Percentiles rank a stretch among this genome's conserved stretches.
These are phyloP conservation scores for Oikopleura dioica DNA, from an alignment of 23 tunicate species.

Conservation along the genomic window DNA sequence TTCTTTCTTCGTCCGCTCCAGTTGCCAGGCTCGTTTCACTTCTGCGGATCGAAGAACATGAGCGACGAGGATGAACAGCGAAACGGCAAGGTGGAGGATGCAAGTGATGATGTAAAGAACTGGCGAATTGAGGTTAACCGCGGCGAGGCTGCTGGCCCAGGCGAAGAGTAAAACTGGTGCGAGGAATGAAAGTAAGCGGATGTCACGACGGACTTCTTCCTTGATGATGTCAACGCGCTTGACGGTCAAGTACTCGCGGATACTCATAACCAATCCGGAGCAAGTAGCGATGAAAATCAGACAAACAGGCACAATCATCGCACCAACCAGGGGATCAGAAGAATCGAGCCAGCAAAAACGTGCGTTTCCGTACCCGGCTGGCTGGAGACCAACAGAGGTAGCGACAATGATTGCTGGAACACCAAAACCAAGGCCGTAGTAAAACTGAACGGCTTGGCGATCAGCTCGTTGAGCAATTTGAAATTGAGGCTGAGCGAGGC, in stretches of 20 bases:
- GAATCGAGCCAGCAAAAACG: conserved; percentile 10
- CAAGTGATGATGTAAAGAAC: not conserved
- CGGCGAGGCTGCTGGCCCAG: not conserved
- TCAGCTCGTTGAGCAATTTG: conserved; percentile 10
- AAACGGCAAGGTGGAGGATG: not conserved
- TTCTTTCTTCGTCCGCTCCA: conserved; percentile 8
- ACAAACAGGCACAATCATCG: not conserved
- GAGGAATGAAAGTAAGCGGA: not conserved
- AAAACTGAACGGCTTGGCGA: conserved; percentile 10
- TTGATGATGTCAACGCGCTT: not conserved
- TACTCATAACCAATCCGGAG: not conserved
- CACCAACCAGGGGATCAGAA: not conserved
- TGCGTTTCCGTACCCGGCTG: conserved; percentile 8
- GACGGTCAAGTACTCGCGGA: not conserved
- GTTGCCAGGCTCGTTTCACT: not conserved
- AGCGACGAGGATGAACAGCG: not conserved
- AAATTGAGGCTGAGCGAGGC: conserved; percentile 32
- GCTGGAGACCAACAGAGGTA: conserved; percentile 6
- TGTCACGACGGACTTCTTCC: not conserved
- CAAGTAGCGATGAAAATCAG: not conserved
- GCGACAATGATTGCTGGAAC: conserved; percentile 4
- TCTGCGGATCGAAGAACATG: not conserved
- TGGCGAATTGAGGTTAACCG: conserved; percentile 6
- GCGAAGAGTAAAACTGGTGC: not conserved
- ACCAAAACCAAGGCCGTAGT: not conserved